Evolutionary conservation across 2,888 invertebrate genomes (phyloP).

Genomic region (Tortrix viridana): DNA sequence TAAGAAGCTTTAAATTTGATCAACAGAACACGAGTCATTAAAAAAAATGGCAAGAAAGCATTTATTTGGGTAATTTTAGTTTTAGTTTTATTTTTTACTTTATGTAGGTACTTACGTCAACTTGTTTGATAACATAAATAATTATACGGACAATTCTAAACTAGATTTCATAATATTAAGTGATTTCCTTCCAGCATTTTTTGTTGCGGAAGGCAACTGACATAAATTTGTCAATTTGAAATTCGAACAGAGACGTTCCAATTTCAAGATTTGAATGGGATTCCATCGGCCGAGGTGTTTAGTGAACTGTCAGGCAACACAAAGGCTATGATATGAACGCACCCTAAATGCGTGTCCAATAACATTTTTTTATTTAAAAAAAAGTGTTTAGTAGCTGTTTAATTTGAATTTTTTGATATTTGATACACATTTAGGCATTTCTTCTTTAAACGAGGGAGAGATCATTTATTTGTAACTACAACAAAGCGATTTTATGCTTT

Average conservation of each 20-base stretch:
- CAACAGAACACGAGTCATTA: neutral
- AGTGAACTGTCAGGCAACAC: constrained; percentile 68
- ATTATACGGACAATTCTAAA: no score
- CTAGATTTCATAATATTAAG: no score
- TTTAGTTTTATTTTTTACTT: neutral
- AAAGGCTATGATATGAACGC: constrained; percentile 58
- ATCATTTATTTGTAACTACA: neutral
- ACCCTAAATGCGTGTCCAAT: constrained; percentile 63
- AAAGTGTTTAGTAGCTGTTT: constrained; percentile 37
- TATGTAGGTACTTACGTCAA: no score
- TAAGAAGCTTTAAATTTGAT: constrained; percentile 28
- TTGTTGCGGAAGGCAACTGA: constrained; percentile 11
- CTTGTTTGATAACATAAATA: no score
- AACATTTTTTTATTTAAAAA: constrained; percentile 59
- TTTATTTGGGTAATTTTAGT: neutral
- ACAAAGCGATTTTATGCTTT: no score
- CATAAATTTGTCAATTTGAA: constrained; percentile 41
- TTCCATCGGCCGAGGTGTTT: constrained; percentile 55
- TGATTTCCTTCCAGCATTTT: no score
- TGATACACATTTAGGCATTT: constrained; percentile 12
- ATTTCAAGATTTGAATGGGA: constrained; percentile 56
- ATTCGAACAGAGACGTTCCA: constrained; percentile 64
- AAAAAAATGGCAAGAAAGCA: neutral
- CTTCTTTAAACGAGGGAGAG: neutral
- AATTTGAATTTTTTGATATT: constrained; percentile 31